Percentiles rank a stretch among this genome's conserved stretches.
Evolutionary conservation across 2,797 vertebrate genomes (phyloP).

Genomic region (Anguilla marmorata): DNA sequence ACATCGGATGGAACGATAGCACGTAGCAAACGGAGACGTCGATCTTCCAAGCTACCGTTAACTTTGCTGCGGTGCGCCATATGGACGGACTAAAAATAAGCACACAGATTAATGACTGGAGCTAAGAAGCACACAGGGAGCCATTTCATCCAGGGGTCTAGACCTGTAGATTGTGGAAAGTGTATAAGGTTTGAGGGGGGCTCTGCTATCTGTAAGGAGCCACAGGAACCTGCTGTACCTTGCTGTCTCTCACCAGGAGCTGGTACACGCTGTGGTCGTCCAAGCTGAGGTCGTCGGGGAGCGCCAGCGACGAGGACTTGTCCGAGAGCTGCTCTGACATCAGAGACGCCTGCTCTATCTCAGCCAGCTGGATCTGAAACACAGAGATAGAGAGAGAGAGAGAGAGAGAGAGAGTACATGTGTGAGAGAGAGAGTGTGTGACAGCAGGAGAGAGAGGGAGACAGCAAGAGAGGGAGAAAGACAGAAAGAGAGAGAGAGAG

Average conservation of each 20-base stretch:
- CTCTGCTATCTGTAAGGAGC: not conserved
- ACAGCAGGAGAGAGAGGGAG: not conserved
- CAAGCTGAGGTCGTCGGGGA: conserved; percentile 87
- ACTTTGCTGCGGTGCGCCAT: not conserved
- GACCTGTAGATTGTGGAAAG: not conserved
- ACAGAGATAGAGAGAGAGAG: not conserved
- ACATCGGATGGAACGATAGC: not conserved
- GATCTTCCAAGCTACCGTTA: not conserved
- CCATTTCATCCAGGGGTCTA: conserved; percentile 47
- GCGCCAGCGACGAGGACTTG: conserved; percentile 88
- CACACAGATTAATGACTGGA: conserved; percentile 15
- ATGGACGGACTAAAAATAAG: conserved; percentile 9
- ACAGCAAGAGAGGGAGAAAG: not conserved
- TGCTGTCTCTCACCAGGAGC: conserved; percentile 72
- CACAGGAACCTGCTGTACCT: conserved; percentile 66
- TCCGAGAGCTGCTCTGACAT: conserved; percentile 86
- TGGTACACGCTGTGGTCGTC: conserved; percentile 83
- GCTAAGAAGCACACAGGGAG: conserved; percentile 56
- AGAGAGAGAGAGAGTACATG: not conserved
- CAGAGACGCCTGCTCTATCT: conserved; percentile 92
- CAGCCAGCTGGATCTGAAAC: conserved; percentile 91
- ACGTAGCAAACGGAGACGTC: conserved; percentile 38
- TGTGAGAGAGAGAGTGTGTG: not conserved
- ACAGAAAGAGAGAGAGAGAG: conserved; percentile 32
- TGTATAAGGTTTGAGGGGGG: not conserved